These are phyloP conservation scores for Salvator merianae DNA, from an alignment of 2,113 vertebrate species.

Conservation along the genomic window DNA sequence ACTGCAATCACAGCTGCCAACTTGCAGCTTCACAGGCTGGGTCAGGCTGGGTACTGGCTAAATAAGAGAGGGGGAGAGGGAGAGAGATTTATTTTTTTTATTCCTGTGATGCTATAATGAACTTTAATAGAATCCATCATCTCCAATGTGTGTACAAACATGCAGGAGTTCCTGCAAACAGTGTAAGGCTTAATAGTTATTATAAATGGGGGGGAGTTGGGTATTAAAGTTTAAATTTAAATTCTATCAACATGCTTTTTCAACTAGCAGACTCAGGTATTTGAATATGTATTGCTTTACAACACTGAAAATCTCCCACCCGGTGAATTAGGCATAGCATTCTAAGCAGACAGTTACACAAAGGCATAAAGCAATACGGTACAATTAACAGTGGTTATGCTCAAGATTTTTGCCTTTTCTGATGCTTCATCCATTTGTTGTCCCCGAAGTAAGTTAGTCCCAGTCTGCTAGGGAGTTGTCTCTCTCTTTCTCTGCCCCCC, in stretches of 20 bases:
- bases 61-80: slow-evolving; percentile 51
- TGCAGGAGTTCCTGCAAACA: slow-evolving; percentile 56
- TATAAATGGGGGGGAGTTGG: slow-evolving; percentile 11
- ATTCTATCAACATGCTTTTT: slow-evolving; percentile 35
- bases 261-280: slow-evolving; percentile 25
- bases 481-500: neutral
- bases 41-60: slow-evolving; percentile 76
- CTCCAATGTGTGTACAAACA: slow-evolving; percentile 73
- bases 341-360: slow-evolving; percentile 21
- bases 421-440: slow-evolving; percentile 16
- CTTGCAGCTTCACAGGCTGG: slow-evolving; percentile 81
- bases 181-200: slow-evolving; percentile 31
- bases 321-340: neutral
- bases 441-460: slow-evolving; percentile 23
- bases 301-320: slow-evolving; percentile 1
- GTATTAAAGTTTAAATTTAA: slow-evolving; percentile 53
- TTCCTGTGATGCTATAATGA: slow-evolving; percentile 62
- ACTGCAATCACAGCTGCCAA: slow-evolving; percentile 94
- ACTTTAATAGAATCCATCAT: slow-evolving; percentile 73
- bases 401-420: neutral
- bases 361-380: neutral
- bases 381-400: slow-evolving; percentile 2
- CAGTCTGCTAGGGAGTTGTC: neutral
- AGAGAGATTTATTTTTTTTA: slow-evolving; percentile 33
- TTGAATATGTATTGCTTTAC: slow-evolving; percentile 32